Conservation (phyloP, 2,797 vertebrate genomes). For the Sciurus vulgaris region DNA sequence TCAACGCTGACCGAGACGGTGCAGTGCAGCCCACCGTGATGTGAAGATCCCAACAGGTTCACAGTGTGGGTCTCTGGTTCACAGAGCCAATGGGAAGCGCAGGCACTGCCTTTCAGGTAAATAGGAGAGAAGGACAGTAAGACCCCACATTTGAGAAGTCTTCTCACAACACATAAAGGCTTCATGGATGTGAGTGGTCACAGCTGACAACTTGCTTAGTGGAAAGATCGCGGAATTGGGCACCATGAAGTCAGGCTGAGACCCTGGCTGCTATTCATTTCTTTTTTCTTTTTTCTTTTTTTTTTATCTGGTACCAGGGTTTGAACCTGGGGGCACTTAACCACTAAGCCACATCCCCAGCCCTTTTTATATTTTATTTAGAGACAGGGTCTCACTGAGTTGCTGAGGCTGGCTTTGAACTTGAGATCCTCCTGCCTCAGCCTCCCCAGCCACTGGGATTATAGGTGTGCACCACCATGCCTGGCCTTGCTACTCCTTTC, state of each 20-base stretch:
- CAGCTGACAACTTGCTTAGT: neutral
- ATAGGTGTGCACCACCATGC: too few species aligned
- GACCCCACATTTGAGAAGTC: neutral
- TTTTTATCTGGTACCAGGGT: neutral
- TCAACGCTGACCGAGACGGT: neutral
- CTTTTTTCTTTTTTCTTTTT: neutral
- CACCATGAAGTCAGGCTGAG: neutral
- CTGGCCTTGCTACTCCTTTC: too few species aligned
- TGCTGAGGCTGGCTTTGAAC: too few species aligned
- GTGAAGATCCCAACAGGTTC: neutral
- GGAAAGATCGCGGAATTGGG: neutral
- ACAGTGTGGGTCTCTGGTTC: neutral
- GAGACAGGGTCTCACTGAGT: too few species aligned
- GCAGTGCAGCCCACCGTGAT: neutral
- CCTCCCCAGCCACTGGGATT: too few species aligned
- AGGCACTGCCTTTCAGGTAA: neutral
- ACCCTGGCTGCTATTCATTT: neutral
- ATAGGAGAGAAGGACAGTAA: slow-evolving; percentile 3
- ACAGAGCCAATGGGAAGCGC: neutral
- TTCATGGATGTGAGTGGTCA: neutral
- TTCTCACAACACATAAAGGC: neutral
- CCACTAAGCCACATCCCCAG: too few species aligned
- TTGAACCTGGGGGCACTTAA: too few species aligned
- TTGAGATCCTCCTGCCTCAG: too few species aligned
- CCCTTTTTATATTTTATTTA: too few species aligned